Conservation (phyloP, 2,797 vertebrate species). For the Notolepis coatsorum region DNA sequence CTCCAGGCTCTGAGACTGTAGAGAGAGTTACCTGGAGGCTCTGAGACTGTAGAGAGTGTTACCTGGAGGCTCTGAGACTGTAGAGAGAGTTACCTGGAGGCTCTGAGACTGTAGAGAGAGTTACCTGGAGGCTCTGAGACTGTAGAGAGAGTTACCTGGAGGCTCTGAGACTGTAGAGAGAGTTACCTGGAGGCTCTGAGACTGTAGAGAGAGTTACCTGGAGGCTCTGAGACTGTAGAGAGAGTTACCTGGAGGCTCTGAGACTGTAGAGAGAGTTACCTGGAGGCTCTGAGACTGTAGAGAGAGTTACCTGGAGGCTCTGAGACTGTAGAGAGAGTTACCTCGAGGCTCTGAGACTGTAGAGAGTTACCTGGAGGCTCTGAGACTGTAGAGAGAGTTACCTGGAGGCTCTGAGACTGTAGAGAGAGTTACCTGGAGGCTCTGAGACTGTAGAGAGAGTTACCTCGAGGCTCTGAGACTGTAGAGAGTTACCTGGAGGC, state of each 20-base stretch:
- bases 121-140: neutral
- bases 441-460: neutral
- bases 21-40: neutral
- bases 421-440: neutral
- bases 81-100: neutral
- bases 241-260: neutral
- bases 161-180: neutral
- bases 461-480: neutral
- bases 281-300: neutral
- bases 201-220: neutral
- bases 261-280: neutral
- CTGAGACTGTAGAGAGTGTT: neutral
- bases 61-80: neutral
- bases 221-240: neutral
- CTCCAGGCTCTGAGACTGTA: neutral
- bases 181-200: neutral
- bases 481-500: neutral
- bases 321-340: neutral
- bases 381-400: neutral
- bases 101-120: neutral
- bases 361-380: neutral
- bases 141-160: neutral
- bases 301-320: neutral
- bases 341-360: neutral
- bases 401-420: neutral